These are phyloP conservation scores for Caenorhabditis drosophilae DNA, from an alignment of 2,888 invertebrate genomes.

Conservation along the genomic window DNA sequence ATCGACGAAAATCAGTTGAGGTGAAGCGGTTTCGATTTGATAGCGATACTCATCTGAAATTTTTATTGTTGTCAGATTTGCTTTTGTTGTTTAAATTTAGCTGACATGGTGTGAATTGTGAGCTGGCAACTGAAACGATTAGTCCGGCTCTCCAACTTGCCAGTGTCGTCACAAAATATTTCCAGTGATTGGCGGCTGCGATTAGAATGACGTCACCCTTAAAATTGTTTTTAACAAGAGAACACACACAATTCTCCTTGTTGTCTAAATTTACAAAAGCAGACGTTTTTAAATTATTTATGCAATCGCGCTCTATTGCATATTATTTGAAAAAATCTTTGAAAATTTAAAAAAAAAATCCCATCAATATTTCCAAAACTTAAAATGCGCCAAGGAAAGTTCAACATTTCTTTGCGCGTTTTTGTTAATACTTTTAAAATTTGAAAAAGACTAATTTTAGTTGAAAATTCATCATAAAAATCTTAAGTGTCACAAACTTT, in stretches of 20 bases:
- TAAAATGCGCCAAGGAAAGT: no score
- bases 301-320: no score
- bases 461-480: no score
- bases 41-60: conserved; percentile 34
- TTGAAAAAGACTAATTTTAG: no score
- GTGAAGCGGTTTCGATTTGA: conserved; percentile 35
- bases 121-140: conserved; percentile 33
- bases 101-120: conserved; percentile 36
- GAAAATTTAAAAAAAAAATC: no score
- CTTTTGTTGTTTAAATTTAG: neutral
- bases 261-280: neutral
- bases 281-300: no score
- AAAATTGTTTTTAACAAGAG: conserved; percentile 1
- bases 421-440: no score
- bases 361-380: no score
- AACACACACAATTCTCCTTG: neutral
- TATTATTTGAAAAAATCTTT: no score
- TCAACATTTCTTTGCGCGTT: no score
- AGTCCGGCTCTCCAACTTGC: conserved; percentile 45
- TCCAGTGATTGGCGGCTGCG: conserved; percentile 34
- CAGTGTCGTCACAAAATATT: conserved; percentile 17
- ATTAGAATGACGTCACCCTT: conserved; percentile 46
- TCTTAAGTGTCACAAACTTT: no score
- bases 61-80: neutral
- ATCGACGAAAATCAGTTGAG: conserved; percentile 25